Evolutionary conservation across 2,113 vertebrate genomes (phyloP).

Genomic region (Mionectes macconnelli): DNA sequence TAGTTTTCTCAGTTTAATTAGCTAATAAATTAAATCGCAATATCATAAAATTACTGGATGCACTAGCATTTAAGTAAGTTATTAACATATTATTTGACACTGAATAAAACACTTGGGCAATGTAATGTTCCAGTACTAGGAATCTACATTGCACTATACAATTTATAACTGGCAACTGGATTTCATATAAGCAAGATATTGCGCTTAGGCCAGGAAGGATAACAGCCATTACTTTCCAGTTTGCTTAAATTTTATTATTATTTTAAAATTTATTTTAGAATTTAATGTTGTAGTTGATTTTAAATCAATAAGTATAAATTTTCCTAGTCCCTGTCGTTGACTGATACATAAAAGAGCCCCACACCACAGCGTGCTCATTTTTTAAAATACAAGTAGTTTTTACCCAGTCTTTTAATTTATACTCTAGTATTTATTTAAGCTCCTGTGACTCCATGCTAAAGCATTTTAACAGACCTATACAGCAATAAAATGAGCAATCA

Average conservation of each 20-base stretch:
- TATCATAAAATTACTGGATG: neutral
- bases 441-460: neutral
- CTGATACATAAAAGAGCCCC: neutral
- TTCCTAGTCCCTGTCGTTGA: neutral
- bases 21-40: neutral
- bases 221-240: neutral
- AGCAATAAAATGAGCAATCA: neutral
- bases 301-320: neutral
- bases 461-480: neutral
- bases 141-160: neutral
- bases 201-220: neutral
- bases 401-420: neutral
- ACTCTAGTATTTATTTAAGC: neutral
- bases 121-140: neutral
- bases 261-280: neutral
- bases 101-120: neutral
- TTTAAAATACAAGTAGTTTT: neutral
- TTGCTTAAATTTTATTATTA: neutral
- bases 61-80: neutral
- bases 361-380: neutral
- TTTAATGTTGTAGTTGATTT: neutral
- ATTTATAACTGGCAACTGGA: neutral
- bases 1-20: neutral
- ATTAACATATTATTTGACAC: neutral
- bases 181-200: neutral